A percentile compares a stretch with the other conserved stretches of the same genome.
Conservation (phyloP, 2,888 invertebrate species). For the Aphodius granarius region DNA sequence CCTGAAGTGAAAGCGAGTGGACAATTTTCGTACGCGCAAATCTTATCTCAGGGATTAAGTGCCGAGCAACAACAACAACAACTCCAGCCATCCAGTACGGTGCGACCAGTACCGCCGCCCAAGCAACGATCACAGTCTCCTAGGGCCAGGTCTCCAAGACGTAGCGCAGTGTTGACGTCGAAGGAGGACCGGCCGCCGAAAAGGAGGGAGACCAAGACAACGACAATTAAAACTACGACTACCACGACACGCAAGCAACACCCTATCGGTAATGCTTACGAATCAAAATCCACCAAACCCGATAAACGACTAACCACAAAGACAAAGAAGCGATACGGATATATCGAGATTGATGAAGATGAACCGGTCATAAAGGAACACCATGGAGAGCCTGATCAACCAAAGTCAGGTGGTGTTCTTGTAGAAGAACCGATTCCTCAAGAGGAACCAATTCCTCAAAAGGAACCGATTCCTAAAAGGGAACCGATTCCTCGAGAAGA, state of each 20-base stretch:
- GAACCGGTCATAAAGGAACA: slow-evolving; percentile 36
- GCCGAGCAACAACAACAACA: slow-evolving; percentile 56
- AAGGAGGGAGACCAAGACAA: slow-evolving; percentile 30
- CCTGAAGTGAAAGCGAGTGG: slow-evolving; percentile 15
- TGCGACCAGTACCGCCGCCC: slow-evolving; percentile 38
- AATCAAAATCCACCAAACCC: slow-evolving; percentile 38
- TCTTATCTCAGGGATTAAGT: slow-evolving; percentile 66
- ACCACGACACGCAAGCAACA: slow-evolving; percentile 38
- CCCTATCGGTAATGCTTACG: slow-evolving; percentile 39
- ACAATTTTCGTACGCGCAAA: slow-evolving; percentile 70
- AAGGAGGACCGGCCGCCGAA: slow-evolving; percentile 42
- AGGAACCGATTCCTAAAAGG: slow-evolving; percentile 31
- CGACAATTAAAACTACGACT: no score
- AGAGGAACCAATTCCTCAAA: slow-evolving; percentile 13
- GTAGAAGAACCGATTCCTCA: slow-evolving; percentile 28
- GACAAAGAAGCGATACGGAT: slow-evolving; percentile 45
- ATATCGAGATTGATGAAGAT: slow-evolving; percentile 37
- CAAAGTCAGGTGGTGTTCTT: slow-evolving; percentile 41
- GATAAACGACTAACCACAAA: slow-evolving; percentile 41
- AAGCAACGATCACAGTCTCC: slow-evolving; percentile 41
- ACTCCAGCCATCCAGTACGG: slow-evolving; percentile 62
- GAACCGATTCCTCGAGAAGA: slow-evolving; percentile 24
- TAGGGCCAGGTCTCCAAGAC: slow-evolving; percentile 43
- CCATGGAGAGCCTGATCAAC: slow-evolving; percentile 47
- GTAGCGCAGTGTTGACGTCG: slow-evolving; percentile 35